phyloP scores from a whole-genome alignment of 1,140 invertebrate genomes.

The Drosophila teissieri region DNA sequence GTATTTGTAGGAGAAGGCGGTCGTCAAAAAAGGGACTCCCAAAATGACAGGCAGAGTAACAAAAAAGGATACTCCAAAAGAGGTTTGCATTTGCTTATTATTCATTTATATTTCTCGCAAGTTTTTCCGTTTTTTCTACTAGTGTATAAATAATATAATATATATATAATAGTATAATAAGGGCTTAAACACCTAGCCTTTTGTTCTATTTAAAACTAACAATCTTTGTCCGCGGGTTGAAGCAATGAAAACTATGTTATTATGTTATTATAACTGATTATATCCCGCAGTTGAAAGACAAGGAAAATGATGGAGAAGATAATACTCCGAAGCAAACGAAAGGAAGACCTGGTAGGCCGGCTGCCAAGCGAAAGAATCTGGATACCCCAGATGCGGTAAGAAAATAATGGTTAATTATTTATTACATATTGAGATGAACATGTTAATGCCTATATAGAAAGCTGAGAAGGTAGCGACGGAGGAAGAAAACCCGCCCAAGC shows the following conservation, averaged over 20 bases:
- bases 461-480: constrained; percentile 42
- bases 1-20: constrained; percentile 10
- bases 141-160: no score
- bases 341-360: constrained; percentile 1
- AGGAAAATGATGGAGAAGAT: constrained; percentile 35
- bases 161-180: no score
- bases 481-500: constrained; percentile 73
- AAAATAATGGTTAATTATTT: no score
- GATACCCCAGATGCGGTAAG: constrained; percentile 61
- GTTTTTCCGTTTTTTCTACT: not conserved
- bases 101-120: not conserved
- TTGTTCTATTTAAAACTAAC: not conserved
- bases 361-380: constrained; percentile 49
- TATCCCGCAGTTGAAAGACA: constrained; percentile 8
- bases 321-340: constrained; percentile 29
- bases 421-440: not conserved
- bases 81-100: not conserved
- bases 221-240: not conserved
- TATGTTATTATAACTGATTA: not conserved
- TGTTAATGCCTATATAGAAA: constrained; percentile 12
- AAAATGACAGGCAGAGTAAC: constrained; percentile 1
- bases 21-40: constrained; percentile 22
- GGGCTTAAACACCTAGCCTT: not conserved
- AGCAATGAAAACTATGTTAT: no score
- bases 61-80: constrained; percentile 9